phyloP scores from a whole-genome alignment of 2,113 vertebrate species.

The Elgaria multicarinata region DNA sequence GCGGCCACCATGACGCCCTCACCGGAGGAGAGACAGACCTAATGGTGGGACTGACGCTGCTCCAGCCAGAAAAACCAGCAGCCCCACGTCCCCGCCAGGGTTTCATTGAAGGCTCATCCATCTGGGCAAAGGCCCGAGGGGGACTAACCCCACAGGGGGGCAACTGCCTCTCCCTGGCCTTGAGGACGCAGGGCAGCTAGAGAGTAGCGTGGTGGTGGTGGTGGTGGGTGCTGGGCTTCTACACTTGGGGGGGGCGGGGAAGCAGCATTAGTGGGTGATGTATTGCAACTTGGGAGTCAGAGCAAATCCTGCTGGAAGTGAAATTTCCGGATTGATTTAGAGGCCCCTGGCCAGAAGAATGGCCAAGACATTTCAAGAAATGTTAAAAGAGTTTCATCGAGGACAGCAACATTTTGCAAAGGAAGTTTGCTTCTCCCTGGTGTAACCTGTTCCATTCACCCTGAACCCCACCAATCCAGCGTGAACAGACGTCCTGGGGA shows the following conservation, averaged over 20 bases:
- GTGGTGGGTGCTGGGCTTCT: background rate
- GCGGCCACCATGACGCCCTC: background rate
- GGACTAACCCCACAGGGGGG: conserved; percentile 45
- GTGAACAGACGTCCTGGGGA: too few species aligned
- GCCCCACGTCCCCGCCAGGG: conserved; percentile 41
- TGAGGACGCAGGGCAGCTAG: conserved; percentile 24
- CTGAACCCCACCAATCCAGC: too few species aligned
- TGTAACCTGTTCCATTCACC: too few species aligned
- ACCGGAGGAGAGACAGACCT: conserved; percentile 49
- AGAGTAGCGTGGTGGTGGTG: background rate
- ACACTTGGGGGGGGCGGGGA: background rate
- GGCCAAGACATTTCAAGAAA: too few species aligned
- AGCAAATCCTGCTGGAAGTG: too few species aligned
- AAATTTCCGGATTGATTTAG: too few species aligned
- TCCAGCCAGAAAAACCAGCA: conserved; percentile 72
- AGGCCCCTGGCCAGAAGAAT: too few species aligned
- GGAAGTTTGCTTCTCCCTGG: too few species aligned
- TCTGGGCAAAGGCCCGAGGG: conserved; percentile 41
- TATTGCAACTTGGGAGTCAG: too few species aligned
- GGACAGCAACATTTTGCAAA: too few species aligned
- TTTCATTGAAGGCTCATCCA: conserved; percentile 60
- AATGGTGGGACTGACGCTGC: conserved; percentile 62
- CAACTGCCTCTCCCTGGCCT: conserved; percentile 32
- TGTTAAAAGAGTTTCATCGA: too few species aligned
- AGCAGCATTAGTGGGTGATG: too few species aligned